phyloP scores from a whole-genome alignment of 1,140 invertebrate genomes.

The Microplitis demolitor region DNA sequence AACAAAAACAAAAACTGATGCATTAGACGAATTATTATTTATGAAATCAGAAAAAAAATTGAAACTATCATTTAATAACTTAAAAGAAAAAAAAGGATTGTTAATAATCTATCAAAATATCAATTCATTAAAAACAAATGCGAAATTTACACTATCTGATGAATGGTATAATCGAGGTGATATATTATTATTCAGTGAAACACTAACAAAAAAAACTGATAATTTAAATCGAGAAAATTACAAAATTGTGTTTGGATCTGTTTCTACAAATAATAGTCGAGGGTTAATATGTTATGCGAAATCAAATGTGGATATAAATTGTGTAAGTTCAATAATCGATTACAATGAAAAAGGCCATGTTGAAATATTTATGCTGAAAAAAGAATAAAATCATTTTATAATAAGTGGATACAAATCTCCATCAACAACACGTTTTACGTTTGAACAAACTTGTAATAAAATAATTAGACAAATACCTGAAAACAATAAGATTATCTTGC shows the following conservation, averaged over 20 bases:
- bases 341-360: not conserved
- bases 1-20: not conserved
- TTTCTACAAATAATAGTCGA: not conserved
- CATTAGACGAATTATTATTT: not conserved
- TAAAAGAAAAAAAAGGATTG: not conserved
- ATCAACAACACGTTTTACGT: not conserved
- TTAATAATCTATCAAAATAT: not conserved
- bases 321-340: not conserved
- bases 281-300: not conserved
- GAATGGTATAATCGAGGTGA: constrained; percentile 1
- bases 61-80: not conserved
- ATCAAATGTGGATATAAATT: not conserved
- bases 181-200: constrained; percentile 14
- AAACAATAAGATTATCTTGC: not conserved
- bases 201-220: not conserved
- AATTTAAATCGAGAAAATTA: not conserved
- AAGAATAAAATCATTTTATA: not conserved
- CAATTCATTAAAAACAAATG: not conserved
- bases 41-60: not conserved
- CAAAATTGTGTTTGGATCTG: not conserved
- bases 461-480: not conserved
- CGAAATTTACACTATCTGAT: not conserved
- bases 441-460: not conserved
- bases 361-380: not conserved
- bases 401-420: not conserved